Percentiles rank a stretch among this genome's conserved stretches.
These are phyloP conservation scores for Octomys mimax DNA, from an alignment of 2,797 vertebrate species.

Conservation along the genomic window DNA sequence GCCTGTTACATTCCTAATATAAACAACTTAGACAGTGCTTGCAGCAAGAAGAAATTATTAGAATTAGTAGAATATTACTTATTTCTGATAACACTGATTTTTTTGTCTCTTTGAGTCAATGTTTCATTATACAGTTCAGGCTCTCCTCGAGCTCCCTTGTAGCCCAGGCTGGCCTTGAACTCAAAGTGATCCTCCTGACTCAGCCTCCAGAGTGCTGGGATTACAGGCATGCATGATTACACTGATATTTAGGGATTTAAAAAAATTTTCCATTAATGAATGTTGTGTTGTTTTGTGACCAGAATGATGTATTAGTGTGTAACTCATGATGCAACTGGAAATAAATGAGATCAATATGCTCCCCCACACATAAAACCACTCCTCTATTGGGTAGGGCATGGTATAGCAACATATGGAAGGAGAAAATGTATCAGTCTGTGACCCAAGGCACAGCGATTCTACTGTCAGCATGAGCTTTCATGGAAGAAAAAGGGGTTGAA, in stretches of 20 bases:
- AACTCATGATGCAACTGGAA: not conserved
- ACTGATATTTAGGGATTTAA: not conserved
- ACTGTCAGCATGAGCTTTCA: constrained; percentile 85
- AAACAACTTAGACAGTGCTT: not conserved
- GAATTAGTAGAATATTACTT: constrained; percentile 21
- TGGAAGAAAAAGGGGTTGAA: constrained; percentile 91
- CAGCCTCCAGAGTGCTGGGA: no score
- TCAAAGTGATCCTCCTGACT: no score
- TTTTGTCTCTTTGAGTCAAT: not conserved
- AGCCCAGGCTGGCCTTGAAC: no score
- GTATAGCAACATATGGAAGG: constrained; percentile 80
- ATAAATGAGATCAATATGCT: not conserved
- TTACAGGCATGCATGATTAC: no score
- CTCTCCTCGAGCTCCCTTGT: no score
- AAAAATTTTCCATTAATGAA: not conserved
- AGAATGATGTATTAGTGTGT: not conserved
- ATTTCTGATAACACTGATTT: constrained; percentile 35
- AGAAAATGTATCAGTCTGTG: constrained; percentile 77
- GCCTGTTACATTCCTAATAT: not conserved
- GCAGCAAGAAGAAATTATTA: not conserved
- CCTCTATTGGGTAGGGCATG: constrained; percentile 79
- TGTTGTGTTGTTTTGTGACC: not conserved
- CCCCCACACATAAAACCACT: not conserved
- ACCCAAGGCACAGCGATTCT: constrained; percentile 79
- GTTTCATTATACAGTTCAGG: no score